Evolutionary conservation across 1,140 invertebrate genomes (phyloP), one percentile per base, ranked within the genome.

Genomic region (Heliconius himera): DNA sequence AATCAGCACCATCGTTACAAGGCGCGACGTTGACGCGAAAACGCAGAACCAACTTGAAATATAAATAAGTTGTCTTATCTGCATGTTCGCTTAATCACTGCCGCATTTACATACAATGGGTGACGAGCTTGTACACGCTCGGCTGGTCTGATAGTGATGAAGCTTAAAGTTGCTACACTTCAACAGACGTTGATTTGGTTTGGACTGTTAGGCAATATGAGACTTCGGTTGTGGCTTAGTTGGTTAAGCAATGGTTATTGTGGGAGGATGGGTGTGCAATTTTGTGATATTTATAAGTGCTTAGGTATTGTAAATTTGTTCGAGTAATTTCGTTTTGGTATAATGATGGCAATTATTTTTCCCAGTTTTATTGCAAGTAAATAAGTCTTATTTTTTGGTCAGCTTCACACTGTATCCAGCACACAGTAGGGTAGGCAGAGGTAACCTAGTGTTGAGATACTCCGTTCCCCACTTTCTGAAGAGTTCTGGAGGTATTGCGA

Each of bases 71-170:
- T 74, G 76, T 77, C 36, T 66, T 26, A 70, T 82, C 81, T 82
- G 49, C 72, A 49, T 66, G 16, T 18, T 38, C 70, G 75, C 74
- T 78, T 79, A 81, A 74, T 84, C 79, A 81, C 46, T 82, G 79
- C 36, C 80, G 73, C 74, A 82, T 82, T 80, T 81, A 73, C 81
- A 83, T 83, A 85, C 82, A 85, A 85, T 85, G 51, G 79, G 72
- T 80, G 84, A 84, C 81, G 78, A 83, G 78, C 81, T 77, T 70
- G 66, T 77, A 66, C 75, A 78, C 76, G 76, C 72, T 80, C 81
- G 79, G 79, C 82, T 83, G 82, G 79, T 29, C 82, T 78, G 80
- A 81, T 83, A 81, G 82, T 81, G 82, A 78, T 83, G 82, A 79
- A 79, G 80, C 77, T 83, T 79, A 77, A 73, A 77, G 71, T 82